Percentiles rank a stretch among this genome's conserved stretches.
Conservation (phyloP, 2,113 vertebrate genomes). For the Chaetura pelagica region DNA sequence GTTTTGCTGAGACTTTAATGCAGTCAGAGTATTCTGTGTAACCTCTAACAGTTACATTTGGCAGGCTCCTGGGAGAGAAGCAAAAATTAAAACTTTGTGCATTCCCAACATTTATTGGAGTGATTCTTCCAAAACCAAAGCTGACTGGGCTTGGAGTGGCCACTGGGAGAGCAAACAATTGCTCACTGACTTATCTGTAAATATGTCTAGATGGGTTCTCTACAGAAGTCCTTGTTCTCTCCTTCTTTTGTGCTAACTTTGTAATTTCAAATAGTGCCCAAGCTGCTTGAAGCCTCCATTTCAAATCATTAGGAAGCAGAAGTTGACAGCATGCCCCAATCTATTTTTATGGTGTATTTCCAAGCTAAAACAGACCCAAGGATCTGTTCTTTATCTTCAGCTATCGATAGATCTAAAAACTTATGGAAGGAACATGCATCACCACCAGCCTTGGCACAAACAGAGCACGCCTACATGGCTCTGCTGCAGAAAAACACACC, state of each 20-base stretch:
- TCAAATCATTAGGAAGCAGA: neutral
- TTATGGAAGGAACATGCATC: neutral
- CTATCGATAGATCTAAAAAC: conserved; percentile 9
- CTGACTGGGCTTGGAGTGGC: neutral
- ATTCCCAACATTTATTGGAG: neutral
- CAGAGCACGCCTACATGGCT: conserved; percentile 11
- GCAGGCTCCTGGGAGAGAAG: neutral
- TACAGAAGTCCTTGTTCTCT: neutral
- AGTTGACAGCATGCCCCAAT: neutral
- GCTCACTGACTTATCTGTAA: neutral
- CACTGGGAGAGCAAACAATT: neutral
- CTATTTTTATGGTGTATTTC: neutral
- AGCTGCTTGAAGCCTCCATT: neutral
- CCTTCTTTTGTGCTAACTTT: neutral
- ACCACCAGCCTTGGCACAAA: neutral
- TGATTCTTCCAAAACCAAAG: neutral
- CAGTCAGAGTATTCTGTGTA: neutral
- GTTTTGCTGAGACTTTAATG: neutral
- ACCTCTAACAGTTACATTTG: neutral
- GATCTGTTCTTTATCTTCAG: neutral
- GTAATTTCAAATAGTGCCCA: neutral
- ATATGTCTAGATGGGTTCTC: accelerated
- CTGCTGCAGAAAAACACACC: neutral
- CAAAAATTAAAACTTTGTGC: neutral
- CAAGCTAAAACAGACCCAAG: neutral